Conservation (phyloP, 2,888 invertebrate species). For the Plebejus melissa region DNA sequence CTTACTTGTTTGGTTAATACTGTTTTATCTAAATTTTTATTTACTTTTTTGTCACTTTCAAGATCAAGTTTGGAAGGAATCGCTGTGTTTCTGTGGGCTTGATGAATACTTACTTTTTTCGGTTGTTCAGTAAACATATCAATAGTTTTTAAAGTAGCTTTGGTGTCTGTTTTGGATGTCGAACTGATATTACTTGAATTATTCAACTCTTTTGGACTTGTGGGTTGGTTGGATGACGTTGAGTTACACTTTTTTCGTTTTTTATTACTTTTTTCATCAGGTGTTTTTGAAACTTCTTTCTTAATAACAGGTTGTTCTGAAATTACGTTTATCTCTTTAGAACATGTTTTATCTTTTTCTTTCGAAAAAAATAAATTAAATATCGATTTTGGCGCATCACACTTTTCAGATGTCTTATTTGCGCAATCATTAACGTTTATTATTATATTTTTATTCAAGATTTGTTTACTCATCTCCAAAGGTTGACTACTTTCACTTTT, state of each 20-base stretch:
- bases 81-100: constrained; percentile 60
- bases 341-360: constrained; percentile 40
- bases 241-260: constrained; percentile 49
- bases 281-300: constrained; percentile 54
- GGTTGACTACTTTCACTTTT: constrained; percentile 51
- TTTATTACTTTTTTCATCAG: constrained; percentile 44
- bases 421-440: constrained; percentile 45
- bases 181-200: constrained; percentile 42
- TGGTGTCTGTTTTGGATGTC: constrained; percentile 50
- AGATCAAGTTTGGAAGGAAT: constrained; percentile 37
- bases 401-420: constrained; percentile 48
- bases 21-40: constrained; percentile 42
- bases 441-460: constrained; percentile 46
- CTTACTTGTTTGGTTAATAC: constrained; percentile 38
- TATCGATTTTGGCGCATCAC: constrained; percentile 49
- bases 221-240: constrained; percentile 53
- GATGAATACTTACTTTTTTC: constrained; percentile 52
- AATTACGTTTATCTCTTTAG: constrained; percentile 47
- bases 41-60: constrained; percentile 43
- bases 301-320: constrained; percentile 67
- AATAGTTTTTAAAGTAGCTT: constrained; percentile 59
- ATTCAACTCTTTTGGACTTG: constrained; percentile 53
- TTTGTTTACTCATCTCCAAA: constrained; percentile 43
- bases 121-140: constrained; percentile 63
- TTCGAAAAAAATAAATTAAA: constrained; percentile 50